Evolutionary conservation across 2,113 vertebrate genomes (phyloP).

Genomic region (Melanostigma gelatinosum): DNA sequence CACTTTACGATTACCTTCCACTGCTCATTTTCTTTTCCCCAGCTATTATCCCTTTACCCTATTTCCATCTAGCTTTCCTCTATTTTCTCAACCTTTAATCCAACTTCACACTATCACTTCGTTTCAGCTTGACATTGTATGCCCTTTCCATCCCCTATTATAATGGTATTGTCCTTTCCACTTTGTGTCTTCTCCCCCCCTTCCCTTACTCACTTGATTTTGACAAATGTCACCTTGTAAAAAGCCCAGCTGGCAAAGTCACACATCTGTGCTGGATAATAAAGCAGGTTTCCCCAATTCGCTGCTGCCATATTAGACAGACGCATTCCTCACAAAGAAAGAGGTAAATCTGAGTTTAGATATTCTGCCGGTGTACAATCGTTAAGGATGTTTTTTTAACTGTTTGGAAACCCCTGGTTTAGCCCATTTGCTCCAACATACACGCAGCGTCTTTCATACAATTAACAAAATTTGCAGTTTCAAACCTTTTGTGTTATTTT

Average conservation of each 20-base stretch:
- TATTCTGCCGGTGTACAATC: neutral
- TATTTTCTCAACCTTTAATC: slow-evolving; percentile 49
- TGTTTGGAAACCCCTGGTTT: neutral
- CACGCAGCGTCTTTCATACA: neutral
- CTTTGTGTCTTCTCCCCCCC: neutral
- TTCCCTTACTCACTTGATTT: slow-evolving; percentile 18
- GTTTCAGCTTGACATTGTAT: slow-evolving; percentile 21
- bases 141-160: slow-evolving; percentile 32
- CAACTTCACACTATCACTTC: slow-evolving; percentile 34
- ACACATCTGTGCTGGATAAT: slow-evolving; percentile 45
- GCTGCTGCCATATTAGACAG: slow-evolving; percentile 9
- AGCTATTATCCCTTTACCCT: slow-evolving; percentile 52
- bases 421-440: neutral
- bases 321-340: slow-evolving; percentile 2
- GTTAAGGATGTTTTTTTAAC: neutral
- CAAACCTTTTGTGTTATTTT: neutral
- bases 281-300: neutral
- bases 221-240: slow-evolving; percentile 66
- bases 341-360: neutral
- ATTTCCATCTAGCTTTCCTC: slow-evolving; percentile 27
- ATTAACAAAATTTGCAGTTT: neutral
- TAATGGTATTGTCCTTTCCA: slow-evolving; percentile 8
- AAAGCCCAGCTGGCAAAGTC: slow-evolving; percentile 55
- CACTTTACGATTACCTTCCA: slow-evolving; percentile 48
- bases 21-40: slow-evolving; percentile 61